Evolutionary conservation across 2,797 vertebrate genomes (phyloP).

Genomic region (Cryptoprocta ferox): DNA sequence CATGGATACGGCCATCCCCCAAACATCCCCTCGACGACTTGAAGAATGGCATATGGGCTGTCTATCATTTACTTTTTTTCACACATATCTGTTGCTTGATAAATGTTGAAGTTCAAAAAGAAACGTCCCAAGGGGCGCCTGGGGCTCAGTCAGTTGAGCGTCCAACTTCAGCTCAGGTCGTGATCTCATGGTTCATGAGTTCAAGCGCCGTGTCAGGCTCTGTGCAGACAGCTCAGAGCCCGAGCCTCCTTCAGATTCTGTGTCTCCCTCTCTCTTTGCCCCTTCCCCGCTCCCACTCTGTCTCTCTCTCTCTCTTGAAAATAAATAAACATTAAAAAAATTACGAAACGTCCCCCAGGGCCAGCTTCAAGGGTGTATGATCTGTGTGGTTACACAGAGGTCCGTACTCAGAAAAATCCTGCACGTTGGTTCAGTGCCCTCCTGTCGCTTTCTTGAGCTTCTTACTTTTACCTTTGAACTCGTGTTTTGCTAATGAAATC

Average conservation of each 20-base stretch:
- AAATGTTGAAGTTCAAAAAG: background rate
- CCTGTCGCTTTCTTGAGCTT: background rate
- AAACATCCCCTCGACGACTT: background rate
- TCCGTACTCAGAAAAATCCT: background rate
- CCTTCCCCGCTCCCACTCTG: too few species aligned
- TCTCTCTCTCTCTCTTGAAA: too few species aligned
- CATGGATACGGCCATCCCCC: background rate
- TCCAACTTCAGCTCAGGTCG: too few species aligned
- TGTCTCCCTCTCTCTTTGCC: too few species aligned
- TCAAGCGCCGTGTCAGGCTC: too few species aligned
- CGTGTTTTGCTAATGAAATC: conserved; percentile 5
- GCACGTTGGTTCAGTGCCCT: background rate
- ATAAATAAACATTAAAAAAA: too few species aligned
- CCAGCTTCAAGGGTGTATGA: background rate
- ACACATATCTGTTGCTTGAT: background rate
- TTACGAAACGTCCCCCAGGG: background rate
- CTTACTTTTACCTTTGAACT: conserved; percentile 28
- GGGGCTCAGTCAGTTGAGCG: too few species aligned
- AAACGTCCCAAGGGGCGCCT: background rate
- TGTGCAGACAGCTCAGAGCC: too few species aligned
- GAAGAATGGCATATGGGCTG: background rate
- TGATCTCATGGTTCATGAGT: too few species aligned
- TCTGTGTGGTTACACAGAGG: background rate
- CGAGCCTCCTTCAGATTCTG: too few species aligned
- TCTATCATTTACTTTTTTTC: background rate